Evolutionary conservation across 2,888 invertebrate genomes (phyloP), one percentile per base, ranked within the genome.

Genomic region (Spodoptera exigua): DNA sequence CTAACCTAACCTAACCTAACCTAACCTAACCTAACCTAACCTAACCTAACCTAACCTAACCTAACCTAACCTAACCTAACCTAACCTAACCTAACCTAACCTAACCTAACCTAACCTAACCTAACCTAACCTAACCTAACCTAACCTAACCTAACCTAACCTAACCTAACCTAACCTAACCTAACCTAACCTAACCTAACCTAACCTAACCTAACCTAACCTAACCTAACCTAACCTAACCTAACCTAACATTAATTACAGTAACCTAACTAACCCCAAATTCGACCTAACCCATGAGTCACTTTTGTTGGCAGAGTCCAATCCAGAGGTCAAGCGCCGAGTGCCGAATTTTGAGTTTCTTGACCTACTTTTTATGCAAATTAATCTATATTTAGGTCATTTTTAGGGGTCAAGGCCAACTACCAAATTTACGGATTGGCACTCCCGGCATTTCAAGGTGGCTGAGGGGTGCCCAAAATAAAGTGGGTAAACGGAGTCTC

Each of bases 261-360:
- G 54, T 55, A 61, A 56, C 62, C 57, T 57, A 61, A 61, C 61
- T 56, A 56, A 61, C 56, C 61, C 61, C 56, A 61, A 61, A 9
- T 13, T 37, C 5, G n/a, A 9, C 37, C 35, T 60, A 70, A 61
- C 70, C 60, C 5, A 9, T 13, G 59, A 70, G 63, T 63, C 70
- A 61, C 53, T 57, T 52, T 53, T 62, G 48, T 53, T 62, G 48
- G 57, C 56, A 57, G 54, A 63, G 58, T 53, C 58, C 54, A 63
- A 63, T 58, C 58, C 49, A 54, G 58, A 49, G 46, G 46, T 46
- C 46, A 46, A 46, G 40, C 46, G 46, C 54, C 54, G 46, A 54
- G 46, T 46, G 46, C 54, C 46, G 46, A 54, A 54, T 46, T 46
- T 54, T 13, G 14, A n/a, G 13, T 37, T 13, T 13, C 37, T 14